phyloP scores from a whole-genome alignment of 2,888 invertebrate genomes.

The Pomacea canaliculata region DNA sequence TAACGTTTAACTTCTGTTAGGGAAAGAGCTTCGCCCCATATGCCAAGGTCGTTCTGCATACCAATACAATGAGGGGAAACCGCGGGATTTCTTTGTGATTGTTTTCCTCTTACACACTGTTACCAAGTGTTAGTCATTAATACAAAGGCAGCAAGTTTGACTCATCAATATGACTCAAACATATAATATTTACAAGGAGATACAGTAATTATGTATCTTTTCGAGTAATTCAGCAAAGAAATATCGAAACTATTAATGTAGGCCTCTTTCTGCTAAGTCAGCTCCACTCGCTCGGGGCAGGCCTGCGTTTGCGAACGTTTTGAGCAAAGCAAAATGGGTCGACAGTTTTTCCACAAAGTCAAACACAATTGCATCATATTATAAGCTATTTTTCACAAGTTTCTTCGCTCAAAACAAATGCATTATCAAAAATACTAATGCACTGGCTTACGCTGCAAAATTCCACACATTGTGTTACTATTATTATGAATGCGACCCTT shows the following conservation, averaged over 20 bases:
- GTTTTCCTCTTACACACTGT: too few relatives aligned
- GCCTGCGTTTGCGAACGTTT: slow-evolving; percentile 6
- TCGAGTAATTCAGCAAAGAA: too few relatives aligned
- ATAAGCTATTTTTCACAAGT: background rate
- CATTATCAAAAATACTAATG: background rate
- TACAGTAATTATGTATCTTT: too few relatives aligned
- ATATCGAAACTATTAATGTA: too few relatives aligned
- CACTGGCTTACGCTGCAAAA: background rate
- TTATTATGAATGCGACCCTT: slow-evolving; percentile 25
- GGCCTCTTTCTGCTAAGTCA: too few relatives aligned
- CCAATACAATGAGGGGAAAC: background rate
- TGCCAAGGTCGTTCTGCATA: background rate
- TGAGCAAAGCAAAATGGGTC: background rate
- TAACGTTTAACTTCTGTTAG: background rate
- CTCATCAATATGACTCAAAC: too few relatives aligned
- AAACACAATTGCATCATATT: too few relatives aligned
- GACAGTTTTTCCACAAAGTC: background rate
- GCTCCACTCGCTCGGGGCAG: slow-evolving; percentile 2
- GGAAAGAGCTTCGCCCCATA: background rate
- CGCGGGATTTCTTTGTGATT: background rate
- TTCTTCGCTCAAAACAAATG: background rate
- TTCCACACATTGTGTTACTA: background rate
- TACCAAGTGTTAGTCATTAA: too few relatives aligned
- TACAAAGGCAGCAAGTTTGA: too few relatives aligned
- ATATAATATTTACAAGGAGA: too few relatives aligned